Evolutionary conservation across 2,888 invertebrate species (phyloP).

Genomic region (Microchrysa polita): DNA sequence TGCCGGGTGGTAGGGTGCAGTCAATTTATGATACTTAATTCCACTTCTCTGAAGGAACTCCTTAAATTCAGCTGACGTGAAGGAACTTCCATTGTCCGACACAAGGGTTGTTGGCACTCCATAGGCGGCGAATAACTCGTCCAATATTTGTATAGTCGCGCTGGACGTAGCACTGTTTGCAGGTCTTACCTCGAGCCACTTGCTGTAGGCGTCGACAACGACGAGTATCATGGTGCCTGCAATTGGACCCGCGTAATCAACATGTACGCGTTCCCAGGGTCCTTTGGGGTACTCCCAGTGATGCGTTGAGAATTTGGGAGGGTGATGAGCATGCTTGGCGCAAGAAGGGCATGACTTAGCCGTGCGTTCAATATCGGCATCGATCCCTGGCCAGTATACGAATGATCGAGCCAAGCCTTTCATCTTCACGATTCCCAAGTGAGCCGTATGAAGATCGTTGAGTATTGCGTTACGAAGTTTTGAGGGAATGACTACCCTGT

Average conservation of each 20-base stretch:
- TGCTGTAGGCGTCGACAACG: conserved; percentile 50
- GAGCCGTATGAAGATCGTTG: conserved; percentile 42
- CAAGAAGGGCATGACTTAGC: conserved; percentile 48
- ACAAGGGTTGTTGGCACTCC: conserved; percentile 52
- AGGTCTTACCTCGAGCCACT: conserved; percentile 60
- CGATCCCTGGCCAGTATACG: conserved; percentile 37
- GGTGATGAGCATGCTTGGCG: conserved; percentile 5
- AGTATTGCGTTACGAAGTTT: conserved; percentile 20
- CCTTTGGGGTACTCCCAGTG: conserved; percentile 53
- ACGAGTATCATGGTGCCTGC: conserved; percentile 56
- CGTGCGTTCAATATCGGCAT: conserved; percentile 30
- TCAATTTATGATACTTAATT: conserved; percentile 49
- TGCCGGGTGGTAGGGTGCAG: too few relatives aligned
- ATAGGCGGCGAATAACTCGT: conserved; percentile 53
- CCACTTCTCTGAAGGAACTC: conserved; percentile 10
- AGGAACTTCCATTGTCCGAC: conserved; percentile 53
- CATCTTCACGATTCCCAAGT: conserved; percentile 46
- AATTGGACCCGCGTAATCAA: conserved; percentile 62
- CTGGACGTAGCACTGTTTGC: conserved; percentile 50
- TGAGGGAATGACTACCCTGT: background rate
- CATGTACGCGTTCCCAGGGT: conserved; percentile 60
- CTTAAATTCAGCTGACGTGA: conserved; percentile 47
- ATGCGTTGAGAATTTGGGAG: conserved; percentile 44
- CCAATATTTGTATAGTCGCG: conserved; percentile 48
- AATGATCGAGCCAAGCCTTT: conserved; percentile 47